Conservation (phyloP, 1,140 invertebrate genomes). For the Cydia amplana region DNA sequence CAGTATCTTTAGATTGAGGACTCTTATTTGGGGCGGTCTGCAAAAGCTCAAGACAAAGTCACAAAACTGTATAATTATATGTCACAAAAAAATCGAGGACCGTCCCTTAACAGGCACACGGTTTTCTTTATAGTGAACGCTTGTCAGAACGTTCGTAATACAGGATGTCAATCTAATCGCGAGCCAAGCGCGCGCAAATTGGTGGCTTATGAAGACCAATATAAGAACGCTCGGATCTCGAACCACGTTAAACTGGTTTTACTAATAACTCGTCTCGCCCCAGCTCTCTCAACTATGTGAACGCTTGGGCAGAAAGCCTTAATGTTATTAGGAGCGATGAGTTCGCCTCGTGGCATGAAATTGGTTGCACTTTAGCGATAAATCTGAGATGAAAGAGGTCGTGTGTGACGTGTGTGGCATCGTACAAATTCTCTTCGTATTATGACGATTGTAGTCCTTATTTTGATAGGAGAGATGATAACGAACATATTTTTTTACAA, state of each 20-base stretch:
- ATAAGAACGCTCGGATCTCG: too few relatives aligned
- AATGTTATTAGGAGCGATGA: conserved; percentile 29
- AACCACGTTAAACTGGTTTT: background rate
- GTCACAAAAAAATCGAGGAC: background rate
- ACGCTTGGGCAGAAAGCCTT: background rate
- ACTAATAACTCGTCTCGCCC: background rate
- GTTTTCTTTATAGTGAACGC: background rate
- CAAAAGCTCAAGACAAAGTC: too few relatives aligned
- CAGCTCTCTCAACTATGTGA: background rate
- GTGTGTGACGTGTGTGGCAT: conserved; percentile 8
- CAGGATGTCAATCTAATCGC: background rate
- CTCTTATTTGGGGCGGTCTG: too few relatives aligned
- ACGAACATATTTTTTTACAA: too few relatives aligned
- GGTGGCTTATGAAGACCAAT: background rate
- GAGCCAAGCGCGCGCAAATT: background rate
- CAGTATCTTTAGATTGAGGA: too few relatives aligned
- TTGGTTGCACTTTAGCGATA: conserved; percentile 30
- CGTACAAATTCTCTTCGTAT: background rate
- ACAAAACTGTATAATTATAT: background rate
- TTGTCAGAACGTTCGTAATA: background rate
- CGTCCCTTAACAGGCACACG: background rate
- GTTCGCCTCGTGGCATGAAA: conserved; percentile 21
- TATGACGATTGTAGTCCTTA: background rate
- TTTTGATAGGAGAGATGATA: background rate
- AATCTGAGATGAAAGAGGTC: conserved; percentile 8